Base-by-base conservation (phyloP, 2,797 vertebrate genomes). In the Lithobates sylvaticus region DNA sequence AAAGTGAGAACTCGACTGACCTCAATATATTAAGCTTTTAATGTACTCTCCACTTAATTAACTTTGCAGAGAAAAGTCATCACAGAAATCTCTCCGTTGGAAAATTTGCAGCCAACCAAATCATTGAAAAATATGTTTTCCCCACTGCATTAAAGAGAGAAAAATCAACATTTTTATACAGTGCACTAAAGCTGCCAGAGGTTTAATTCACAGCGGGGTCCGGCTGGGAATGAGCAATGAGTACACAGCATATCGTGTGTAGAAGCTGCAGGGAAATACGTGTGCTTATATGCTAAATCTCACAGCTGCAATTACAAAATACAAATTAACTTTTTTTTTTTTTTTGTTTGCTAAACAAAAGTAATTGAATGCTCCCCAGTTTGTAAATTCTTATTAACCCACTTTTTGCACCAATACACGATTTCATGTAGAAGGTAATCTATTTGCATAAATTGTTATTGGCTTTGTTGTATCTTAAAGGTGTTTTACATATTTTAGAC, bases 81-180 rank as follows among this genome's bases (percentile, higher is more conserved):
- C 86, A 84, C 76, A 84, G 81, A 87, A 87, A 87, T 87, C 81
- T 84, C 86, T 87, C 86, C 29, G 71, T 84, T 87, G 76, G 86
- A 87, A 87, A 80, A 80, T 84, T 76, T 87, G 76, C 86, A 87
- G 86, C 81, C 86, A 84, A 84, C 86, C 86, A 87, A 87, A 87
- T 87, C 86, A 87, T 87, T 80, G 81, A 87, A 87, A 87, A 87
- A 87, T 87, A 84, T 87, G 86, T 87, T 87, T 87, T 87, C 81
- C 76, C 70, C 16, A 64, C 86, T 87, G 86, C 76, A 84, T 87
- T 87, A 87, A 87, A 87, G 76, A 84, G 76, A 84, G 81, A 84
- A 87, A 87, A 87, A 87, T 87, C 86, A 87, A 87, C 86, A 87
- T 87, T 87, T 87, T 87, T 87, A 84, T 87, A 80, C 76, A 87